These are phyloP conservation scores for Petromus typicus DNA, from an alignment of 2,113 vertebrate genomes.

Conservation along the genomic window DNA sequence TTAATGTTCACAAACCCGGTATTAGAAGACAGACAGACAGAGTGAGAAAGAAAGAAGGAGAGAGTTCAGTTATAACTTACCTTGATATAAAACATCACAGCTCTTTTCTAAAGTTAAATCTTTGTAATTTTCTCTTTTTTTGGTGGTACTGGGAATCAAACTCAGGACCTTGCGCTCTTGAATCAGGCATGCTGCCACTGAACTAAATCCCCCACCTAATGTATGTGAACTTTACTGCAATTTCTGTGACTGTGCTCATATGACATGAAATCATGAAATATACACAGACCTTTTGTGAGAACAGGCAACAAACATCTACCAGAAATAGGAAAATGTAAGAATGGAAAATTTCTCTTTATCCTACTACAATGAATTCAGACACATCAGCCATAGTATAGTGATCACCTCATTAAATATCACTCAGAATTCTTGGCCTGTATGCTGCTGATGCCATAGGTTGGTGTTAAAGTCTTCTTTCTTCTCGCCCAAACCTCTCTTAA, in stretches of 20 bases:
- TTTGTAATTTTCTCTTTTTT: neutral
- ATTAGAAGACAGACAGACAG: neutral
- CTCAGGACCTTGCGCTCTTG: too few species aligned
- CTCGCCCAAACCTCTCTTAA: neutral
- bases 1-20: neutral
- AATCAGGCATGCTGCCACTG: too few species aligned
- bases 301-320: neutral
- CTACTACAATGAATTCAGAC: neutral
- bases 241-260: neutral
- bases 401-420: neutral
- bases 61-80: neutral
- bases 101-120: neutral
- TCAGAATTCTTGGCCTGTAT: neutral
- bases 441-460: neutral
- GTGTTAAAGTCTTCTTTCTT: neutral
- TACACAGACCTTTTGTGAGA: neutral
- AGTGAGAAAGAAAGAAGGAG: neutral
- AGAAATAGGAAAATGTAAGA: neutral
- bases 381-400: neutral
- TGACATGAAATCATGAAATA: neutral
- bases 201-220: too few species aligned
- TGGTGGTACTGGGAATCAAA: too few species aligned
- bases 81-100: neutral
- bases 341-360: neutral
- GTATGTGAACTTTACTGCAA: neutral